These are phyloP conservation scores for Chironomus tentans DNA, from an alignment of 2,888 invertebrate species.

Conservation along the genomic window DNA sequence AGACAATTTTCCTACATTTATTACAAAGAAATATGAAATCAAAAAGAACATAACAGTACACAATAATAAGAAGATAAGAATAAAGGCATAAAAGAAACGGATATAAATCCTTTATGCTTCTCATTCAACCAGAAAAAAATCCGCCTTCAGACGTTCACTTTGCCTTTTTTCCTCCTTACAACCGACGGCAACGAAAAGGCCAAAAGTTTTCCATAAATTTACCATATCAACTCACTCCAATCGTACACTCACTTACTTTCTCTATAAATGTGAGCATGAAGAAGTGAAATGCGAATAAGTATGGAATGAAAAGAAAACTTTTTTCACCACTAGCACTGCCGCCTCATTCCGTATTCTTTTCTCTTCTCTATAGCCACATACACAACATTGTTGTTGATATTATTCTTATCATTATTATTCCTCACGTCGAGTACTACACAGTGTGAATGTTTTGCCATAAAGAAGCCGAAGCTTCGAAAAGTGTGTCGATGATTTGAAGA, in stretches of 20 bases:
- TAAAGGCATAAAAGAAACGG: not conserved
- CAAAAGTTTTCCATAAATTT: conserved; percentile 14
- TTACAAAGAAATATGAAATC: not conserved
- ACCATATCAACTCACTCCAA: not conserved
- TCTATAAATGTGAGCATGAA: not conserved
- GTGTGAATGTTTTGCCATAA: conserved; percentile 10
- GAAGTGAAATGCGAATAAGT: not conserved
- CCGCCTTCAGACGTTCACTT: not conserved
- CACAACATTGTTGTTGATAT: not conserved
- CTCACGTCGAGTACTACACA: not conserved
- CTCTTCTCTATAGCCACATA: not conserved
- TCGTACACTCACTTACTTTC: not conserved
- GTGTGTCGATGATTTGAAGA: conserved; percentile 25
- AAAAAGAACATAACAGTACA: not conserved
- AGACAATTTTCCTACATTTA: too few species aligned
- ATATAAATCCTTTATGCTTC: conserved; percentile 17
- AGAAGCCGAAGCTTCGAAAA: not conserved
- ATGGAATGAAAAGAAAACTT: not conserved
- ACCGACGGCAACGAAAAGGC: conserved; percentile 5
- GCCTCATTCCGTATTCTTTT: not conserved
- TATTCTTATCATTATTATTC: not conserved
- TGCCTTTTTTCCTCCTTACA: not conserved
- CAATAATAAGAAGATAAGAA: not conserved
- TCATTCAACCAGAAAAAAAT: not conserved
- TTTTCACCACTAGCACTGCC: not conserved